Percentiles rank a stretch among this genome's conserved stretches.
Conservation (phyloP, 1,140 invertebrate genomes). For the Cotesia vestalis region DNA sequence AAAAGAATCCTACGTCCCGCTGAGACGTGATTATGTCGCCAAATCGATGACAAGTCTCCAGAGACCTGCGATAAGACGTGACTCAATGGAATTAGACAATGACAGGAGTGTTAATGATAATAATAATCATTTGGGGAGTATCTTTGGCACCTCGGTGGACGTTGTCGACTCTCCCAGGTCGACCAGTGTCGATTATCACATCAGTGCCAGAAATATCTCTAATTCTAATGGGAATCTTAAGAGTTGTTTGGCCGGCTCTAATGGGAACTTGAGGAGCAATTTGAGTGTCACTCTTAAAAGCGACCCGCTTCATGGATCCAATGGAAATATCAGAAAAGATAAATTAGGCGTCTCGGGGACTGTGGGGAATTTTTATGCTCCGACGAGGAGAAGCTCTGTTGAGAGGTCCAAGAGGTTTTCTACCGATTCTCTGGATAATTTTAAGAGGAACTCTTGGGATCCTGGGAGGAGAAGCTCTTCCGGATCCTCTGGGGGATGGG, state of each 20-base stretch:
- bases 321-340: conserved; percentile 57
- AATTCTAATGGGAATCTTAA: conserved; percentile 52
- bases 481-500: conserved; percentile 68
- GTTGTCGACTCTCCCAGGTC: conserved; percentile 43
- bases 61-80: conserved; percentile 48
- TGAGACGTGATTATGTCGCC: conserved; percentile 62
- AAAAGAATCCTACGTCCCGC: conserved; percentile 63
- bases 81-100: conserved; percentile 52
- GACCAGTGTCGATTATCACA: conserved; percentile 21
- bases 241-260: conserved; percentile 57
- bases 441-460: conserved; percentile 75
- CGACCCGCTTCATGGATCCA: conserved; percentile 57
- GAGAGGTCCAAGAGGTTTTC: conserved; percentile 70
- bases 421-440: conserved; percentile 75
- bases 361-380: conserved; percentile 40
- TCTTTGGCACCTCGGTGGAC: conserved; percentile 46
- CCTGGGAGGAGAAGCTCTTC: conserved; percentile 70
- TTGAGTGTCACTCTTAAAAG: conserved; percentile 59
- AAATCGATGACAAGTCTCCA: conserved; percentile 60
- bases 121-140: conserved; percentile 36
- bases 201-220: conserved; percentile 41
- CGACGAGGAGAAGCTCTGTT: conserved; percentile 63
- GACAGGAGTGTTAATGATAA: conserved; percentile 37
- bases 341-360: conserved; percentile 38
- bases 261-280: conserved; percentile 55